Evolutionary conservation across 2,113 vertebrate genomes (phyloP).

Genomic region (Tragulus kanchil): DNA sequence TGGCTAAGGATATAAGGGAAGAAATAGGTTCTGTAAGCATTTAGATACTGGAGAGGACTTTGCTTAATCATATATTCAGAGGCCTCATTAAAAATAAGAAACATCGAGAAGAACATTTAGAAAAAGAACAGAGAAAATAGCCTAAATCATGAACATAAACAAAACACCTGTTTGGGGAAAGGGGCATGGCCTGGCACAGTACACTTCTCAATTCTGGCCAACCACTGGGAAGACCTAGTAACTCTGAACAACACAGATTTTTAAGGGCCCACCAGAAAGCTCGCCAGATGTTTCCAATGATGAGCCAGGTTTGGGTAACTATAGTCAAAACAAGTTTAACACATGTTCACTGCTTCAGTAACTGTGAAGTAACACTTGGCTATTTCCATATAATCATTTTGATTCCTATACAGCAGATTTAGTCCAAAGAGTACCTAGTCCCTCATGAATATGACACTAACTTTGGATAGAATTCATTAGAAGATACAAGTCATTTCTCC

Average conservation of each 20-base stretch:
- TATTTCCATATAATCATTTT: slow-evolving; percentile 18
- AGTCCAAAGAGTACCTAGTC: neutral
- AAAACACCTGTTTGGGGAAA: neutral
- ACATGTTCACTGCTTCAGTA: neutral
- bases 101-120: neutral
- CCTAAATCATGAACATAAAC: neutral
- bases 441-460: neutral
- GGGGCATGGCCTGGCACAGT: neutral
- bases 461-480: neutral
- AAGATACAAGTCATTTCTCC: neutral
- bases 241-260: neutral
- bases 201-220: neutral
- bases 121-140: neutral
- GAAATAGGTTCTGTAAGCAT: neutral
- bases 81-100: neutral
- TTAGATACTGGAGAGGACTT: neutral
- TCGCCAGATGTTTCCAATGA: neutral
- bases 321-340: neutral
- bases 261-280: neutral
- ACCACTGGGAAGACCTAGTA: neutral
- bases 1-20: neutral
- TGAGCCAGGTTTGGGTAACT: neutral
- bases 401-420: neutral
- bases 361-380: slow-evolving; percentile 2
- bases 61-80: neutral